Evolutionary conservation across 1,140 invertebrate species (phyloP).

Genomic region (Battus philenor): DNA sequence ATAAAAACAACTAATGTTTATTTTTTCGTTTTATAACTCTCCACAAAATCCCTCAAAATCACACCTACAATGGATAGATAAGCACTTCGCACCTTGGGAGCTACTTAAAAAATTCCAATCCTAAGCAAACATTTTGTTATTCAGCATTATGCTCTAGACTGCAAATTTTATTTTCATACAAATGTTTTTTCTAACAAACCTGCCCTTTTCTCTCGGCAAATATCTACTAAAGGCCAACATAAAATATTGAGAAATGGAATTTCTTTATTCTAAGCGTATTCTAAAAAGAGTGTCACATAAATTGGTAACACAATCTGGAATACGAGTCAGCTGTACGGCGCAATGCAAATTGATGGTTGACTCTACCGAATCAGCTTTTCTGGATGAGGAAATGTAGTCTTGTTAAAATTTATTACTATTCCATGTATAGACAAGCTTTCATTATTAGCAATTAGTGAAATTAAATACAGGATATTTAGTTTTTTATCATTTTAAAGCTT

Average conservation of each 20-base stretch:
- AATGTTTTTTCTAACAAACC: conserved; percentile 1
- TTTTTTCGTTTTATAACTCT: conserved; percentile 4
- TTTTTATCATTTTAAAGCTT: too few relatives aligned
- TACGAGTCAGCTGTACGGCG: conserved; percentile 3
- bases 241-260: conserved; percentile 7
- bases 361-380: conserved; percentile 11
- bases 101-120: conserved; percentile 14
- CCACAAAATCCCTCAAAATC: conserved; percentile 1
- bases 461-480: too few relatives aligned
- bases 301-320: conserved; percentile 26
- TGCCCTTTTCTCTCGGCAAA: background rate
- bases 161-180: conserved; percentile 10
- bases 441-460: too few relatives aligned
- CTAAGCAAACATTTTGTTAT: conserved; percentile 12
- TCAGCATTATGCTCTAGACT: conserved; percentile 11
- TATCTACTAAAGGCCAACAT: background rate
- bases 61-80: conserved; percentile 13
- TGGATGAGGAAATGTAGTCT: too few relatives aligned
- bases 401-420: too few relatives aligned
- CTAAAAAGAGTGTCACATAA: conserved; percentile 20
- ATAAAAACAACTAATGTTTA: conserved; percentile 1
- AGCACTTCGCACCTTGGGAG: conserved; percentile 2
- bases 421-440: too few relatives aligned
- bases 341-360: conserved; percentile 3
- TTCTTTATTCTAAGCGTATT: conserved; percentile 12